Base-by-base conservation (phyloP, 2,113 vertebrate genomes). In the Grus americana region DNA sequence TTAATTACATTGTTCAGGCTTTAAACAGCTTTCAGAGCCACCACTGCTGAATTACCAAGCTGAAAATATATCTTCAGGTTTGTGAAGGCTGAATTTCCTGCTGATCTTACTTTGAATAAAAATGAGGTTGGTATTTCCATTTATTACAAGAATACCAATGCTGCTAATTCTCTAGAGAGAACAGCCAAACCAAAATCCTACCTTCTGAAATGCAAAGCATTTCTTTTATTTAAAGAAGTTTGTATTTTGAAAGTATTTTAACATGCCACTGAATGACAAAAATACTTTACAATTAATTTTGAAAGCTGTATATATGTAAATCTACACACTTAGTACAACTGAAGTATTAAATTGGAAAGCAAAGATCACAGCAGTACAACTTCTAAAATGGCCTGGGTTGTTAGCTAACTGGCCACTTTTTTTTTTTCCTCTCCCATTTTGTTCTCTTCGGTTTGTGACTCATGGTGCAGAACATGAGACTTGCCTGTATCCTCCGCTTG, bases 71-170 rank as follows among this genome's bases (percentile, higher is more conserved):
- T 79, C 87, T 84, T 89, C 46, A 68, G 29, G 47, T 54, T 84
- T 52, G 78, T 61, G 23, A 83, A 90, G 10, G 84, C 80, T 93
- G 84, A 62, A 66, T 58, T 92, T 94, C 91, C 92, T 93, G 86
- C 84, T 92, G 62, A 82, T 46, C 88, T 86, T 54, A 80, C 66
- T 94, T 61, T n/a, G 58, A 87, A 57, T 57, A 91, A 88, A 94
- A 91, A 63, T 55, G 11, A 97, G 36, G 49, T 23, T 68, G 88
- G 1, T n/a, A 81, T 70, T 92, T 92, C 61, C 78, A 71, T 79
- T 6, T 21, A 36, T 52, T 66, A 62, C n/a, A 81, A 63, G 54
- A 94, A 85, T 5, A 79, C n/a, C 6, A 58, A 66, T 87, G 75
- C 89, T 79, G 32, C 46, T 76, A 42, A 49, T 66, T 89, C 52